Evolutionary conservation across 1,140 invertebrate species (phyloP).

Genomic region (Zaprionus ghesquierei): DNA sequence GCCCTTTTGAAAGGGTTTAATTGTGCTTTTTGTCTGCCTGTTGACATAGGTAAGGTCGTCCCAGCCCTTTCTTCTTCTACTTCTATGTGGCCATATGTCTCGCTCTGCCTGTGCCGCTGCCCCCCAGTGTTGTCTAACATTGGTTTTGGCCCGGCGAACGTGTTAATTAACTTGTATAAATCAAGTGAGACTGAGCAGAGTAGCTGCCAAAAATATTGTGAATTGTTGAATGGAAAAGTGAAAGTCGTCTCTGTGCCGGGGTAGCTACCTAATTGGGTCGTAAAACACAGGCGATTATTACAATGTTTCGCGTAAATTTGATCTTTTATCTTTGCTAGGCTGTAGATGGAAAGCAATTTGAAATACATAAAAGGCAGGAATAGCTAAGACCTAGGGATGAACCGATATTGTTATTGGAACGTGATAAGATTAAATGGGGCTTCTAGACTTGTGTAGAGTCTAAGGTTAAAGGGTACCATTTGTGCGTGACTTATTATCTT

Average conservation of each 20-base stretch:
- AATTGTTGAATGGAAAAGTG: background rate
- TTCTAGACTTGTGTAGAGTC: too few species aligned
- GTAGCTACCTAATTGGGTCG: background rate
- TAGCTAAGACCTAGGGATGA: too few species aligned
- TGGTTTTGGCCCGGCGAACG: constrained; percentile 51
- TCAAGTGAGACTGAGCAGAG: constrained; percentile 53
- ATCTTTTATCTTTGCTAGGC: background rate
- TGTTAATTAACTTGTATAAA: constrained; percentile 80
- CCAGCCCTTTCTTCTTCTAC: constrained; percentile 2
- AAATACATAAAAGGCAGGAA: background rate
- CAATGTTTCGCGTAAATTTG: background rate
- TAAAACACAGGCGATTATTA: constrained; percentile 3
- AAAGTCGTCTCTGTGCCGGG: background rate
- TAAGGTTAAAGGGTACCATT: too few species aligned
- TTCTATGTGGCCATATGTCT: constrained; percentile 11
- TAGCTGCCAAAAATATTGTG: constrained; percentile 3
- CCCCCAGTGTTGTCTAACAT: constrained; percentile 1
- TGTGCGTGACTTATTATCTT: too few species aligned
- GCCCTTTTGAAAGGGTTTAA: constrained; percentile 73
- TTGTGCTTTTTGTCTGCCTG: constrained; percentile 71
- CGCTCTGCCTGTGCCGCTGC: background rate
- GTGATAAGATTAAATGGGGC: too few species aligned
- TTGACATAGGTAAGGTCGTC: constrained; percentile 61
- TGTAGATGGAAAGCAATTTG: background rate
- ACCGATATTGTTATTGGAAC: too few species aligned